Base-by-base conservation (phyloP, 2,888 invertebrate genomes). In the Pachydiplax longipennis region DNA sequence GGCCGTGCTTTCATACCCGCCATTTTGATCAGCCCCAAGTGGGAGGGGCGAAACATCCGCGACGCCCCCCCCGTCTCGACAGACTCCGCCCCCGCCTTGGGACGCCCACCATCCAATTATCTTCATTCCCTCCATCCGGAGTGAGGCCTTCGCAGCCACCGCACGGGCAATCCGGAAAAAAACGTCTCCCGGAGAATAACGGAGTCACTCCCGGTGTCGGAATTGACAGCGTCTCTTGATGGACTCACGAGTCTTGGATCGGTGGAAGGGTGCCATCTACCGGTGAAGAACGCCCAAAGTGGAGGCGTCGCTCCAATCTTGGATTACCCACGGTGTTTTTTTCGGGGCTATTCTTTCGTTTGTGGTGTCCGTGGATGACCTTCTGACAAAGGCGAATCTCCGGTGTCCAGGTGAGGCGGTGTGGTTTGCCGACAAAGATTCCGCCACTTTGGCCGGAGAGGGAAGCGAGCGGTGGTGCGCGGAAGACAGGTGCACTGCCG, bases 91-190 rank as follows among this genome's bases (percentile, higher is more conserved):
- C 81, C 15, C 40, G 37, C 37, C 18, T 40, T n/a, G 13, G 44
- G n/a, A 37, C 81, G 40, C 81, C 81, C 40, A 37, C 81, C 40
- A 40, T 81, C 81, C 81, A 81, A 81, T 81, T 40, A 40, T 15
- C 81, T 81, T 81, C 81, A 81, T 81, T 81, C 40, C 44, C 81
- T 40, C 81, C 81, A 40, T 40, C 40, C 37, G 81, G 81, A 40
- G 40, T 18, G 37, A 40, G 40, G 81, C 40, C 37, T 40, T 31
- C 81, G 40, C 40, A 81, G 81, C 37, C 12, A n/a, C 22, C 4
- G 10, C 37, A 3, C 22, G 8, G 40, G 40, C n/a, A 40, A 40
- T 15, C 40, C 40, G 40, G 81, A 37, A 81, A n/a, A 44, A 81
- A 40, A n/a, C 40, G 40, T 37, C 81, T 81, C 81, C 0, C 15